Evolutionary conservation across 2,888 invertebrate species (phyloP).

Genomic region (Archaeoteleia sp.): DNA sequence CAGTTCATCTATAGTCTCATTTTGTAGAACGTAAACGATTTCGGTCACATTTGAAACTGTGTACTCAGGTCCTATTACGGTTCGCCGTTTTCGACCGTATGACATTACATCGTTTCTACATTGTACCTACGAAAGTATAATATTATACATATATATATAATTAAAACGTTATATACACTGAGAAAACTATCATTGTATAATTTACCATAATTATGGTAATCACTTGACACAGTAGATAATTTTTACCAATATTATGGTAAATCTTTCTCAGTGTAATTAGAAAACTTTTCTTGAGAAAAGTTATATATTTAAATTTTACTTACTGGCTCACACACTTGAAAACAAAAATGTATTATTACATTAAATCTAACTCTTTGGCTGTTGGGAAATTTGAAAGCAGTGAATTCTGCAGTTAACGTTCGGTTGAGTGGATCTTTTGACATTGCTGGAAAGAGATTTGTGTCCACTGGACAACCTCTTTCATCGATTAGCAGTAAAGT

Average conservation of each 20-base stretch:
- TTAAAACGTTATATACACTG: no score
- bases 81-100: conserved; percentile 62
- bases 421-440: conserved; percentile 68
- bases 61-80: conserved; percentile 2
- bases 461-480: conserved; percentile 87
- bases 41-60: conserved; percentile 47
- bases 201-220: no score
- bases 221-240: no score
- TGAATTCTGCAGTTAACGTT: conserved; percentile 80
- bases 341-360: conserved; percentile 88
- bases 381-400: conserved; percentile 91
- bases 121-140: no score
- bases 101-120: conserved; percentile 50
- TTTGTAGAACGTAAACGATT: conserved; percentile 48
- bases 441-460: conserved; percentile 79
- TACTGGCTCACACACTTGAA: conserved; percentile 81
- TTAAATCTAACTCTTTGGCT: conserved; percentile 89
- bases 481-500: conserved; percentile 85
- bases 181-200: no score
- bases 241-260: no score
- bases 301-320: conserved; percentile 47
- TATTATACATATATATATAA: no score
- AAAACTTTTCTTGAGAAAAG: no score
- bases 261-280: no score
- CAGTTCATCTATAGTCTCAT: conserved; percentile 71